These are phyloP conservation scores for Hylomyscus alleni DNA, from an alignment of 2,797 vertebrate genomes.

Conservation along the genomic window DNA sequence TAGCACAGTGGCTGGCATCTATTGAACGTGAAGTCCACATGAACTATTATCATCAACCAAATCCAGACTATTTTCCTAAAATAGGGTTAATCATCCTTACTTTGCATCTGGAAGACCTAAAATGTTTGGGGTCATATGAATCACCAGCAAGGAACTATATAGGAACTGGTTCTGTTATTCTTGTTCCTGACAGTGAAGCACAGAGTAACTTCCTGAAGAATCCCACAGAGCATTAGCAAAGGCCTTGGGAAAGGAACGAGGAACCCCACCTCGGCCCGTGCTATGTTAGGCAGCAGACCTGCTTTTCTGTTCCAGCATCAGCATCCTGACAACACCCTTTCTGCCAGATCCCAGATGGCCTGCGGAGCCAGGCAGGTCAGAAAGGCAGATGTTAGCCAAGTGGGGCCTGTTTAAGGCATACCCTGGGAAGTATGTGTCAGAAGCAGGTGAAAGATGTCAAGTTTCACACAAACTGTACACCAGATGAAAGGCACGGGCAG, in stretches of 20 bases:
- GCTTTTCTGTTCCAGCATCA: constrained; percentile 73
- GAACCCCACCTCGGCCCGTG: constrained; percentile 40
- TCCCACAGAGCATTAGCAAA: constrained; percentile 62
- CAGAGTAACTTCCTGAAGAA: constrained; percentile 66
- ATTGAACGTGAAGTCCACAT: background rate
- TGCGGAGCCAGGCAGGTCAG: constrained; percentile 65
- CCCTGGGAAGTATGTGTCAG: constrained; percentile 65
- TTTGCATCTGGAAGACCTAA: constrained; percentile 56
- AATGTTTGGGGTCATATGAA: constrained; percentile 45
- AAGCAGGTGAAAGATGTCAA: constrained; percentile 73
- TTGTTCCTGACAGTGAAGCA: constrained; percentile 60
- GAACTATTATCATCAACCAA: background rate
- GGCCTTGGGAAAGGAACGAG: constrained; percentile 55
- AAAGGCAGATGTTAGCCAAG: constrained; percentile 71
- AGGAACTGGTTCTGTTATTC: constrained; percentile 72
- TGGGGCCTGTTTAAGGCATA: constrained; percentile 39
- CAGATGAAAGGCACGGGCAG: constrained; percentile 32
- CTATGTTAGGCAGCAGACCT: constrained; percentile 76
- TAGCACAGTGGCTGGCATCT: background rate
- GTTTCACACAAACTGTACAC: background rate
- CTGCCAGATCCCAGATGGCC: constrained; percentile 74
- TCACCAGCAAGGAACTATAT: constrained; percentile 31
- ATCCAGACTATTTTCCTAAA: constrained; percentile 35
- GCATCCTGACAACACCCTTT: constrained; percentile 5
- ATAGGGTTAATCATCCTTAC: background rate